Percentiles rank a stretch among this genome's conserved stretches.
Evolutionary conservation across 1,140 invertebrate species (phyloP).

Genomic region (Hydropsyche tenuis): DNA sequence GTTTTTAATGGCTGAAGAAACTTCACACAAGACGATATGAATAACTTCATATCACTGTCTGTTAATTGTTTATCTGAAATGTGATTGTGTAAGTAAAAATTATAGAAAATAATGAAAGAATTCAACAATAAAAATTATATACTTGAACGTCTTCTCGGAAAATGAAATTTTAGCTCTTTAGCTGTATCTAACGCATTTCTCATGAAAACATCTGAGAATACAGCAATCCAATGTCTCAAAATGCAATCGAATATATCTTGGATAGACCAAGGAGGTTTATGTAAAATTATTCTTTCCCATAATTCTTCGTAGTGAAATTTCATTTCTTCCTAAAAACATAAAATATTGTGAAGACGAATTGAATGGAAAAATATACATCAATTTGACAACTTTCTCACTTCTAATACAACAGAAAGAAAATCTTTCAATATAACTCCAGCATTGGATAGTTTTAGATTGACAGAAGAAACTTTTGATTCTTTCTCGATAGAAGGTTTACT

Average conservation of each 20-base stretch:
- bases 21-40: not conserved
- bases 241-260: constrained; percentile 40
- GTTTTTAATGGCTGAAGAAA: not conserved
- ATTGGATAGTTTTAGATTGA: not conserved
- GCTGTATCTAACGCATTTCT: not conserved
- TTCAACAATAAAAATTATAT: too few species aligned
- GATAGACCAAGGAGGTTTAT: constrained; percentile 42
- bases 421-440: not conserved
- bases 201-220: constrained; percentile 39
- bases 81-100: not conserved
- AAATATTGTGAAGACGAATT: not conserved
- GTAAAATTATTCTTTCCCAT: constrained; percentile 37
- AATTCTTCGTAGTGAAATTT: constrained; percentile 34
- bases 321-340: constrained; percentile 42
- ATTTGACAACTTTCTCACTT: constrained; percentile 19
- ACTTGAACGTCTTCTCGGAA: constrained; percentile 29
- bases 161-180: constrained; percentile 32
- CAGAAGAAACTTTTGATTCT: not conserved
- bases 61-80: not conserved
- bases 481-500: not conserved
- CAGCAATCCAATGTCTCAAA: constrained; percentile 43
- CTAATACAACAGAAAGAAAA: constrained; percentile 24
- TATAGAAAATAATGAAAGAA: constrained; percentile 11
- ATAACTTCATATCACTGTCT: not conserved
- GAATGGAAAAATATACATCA: not conserved